A percentile compares a stretch with the other conserved stretches of the same genome.
phyloP scores from a whole-genome alignment of 2,888 invertebrate species.

The Augochlorella aurata region DNA sequence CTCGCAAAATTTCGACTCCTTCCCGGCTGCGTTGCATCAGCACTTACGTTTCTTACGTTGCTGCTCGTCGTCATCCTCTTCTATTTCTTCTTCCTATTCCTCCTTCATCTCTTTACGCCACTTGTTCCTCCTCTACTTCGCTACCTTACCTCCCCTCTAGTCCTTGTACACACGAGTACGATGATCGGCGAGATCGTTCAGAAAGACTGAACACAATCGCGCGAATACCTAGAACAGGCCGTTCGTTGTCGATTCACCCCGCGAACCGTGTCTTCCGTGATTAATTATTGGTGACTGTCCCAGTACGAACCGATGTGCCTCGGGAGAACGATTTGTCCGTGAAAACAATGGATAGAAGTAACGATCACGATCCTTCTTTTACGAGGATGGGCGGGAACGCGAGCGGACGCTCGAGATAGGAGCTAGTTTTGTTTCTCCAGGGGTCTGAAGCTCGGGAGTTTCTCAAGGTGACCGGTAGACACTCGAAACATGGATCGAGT shows the following conservation, averaged over 20 bases:
- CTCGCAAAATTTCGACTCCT: constrained; percentile 63
- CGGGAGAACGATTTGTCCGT: constrained; percentile 20
- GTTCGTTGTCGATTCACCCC: constrained; percentile 59
- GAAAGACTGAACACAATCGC: constrained; percentile 41
- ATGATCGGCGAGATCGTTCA: constrained; percentile 19
- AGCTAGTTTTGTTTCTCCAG: neutral
- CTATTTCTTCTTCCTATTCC: neutral
- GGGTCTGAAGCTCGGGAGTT: neutral
- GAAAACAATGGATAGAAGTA: neutral
- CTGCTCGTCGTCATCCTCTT: neutral
- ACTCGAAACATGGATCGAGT: too few relatives aligned
- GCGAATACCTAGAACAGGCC: constrained; percentile 49
- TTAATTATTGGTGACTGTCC: constrained; percentile 33
- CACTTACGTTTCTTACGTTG: constrained; percentile 13
- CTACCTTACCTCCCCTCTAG: neutral
- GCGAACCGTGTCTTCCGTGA: constrained; percentile 48
- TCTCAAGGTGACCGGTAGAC: neutral
- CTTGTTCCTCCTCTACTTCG: constrained; percentile 13
- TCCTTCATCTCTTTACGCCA: neutral
- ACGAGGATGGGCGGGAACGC: neutral
- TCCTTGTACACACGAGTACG: constrained; percentile 5
- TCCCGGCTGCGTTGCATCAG: constrained; percentile 30
- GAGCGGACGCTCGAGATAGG: too few relatives aligned
- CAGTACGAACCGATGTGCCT: constrained; percentile 16
- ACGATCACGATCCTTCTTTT: neutral